Conservation (phyloP, 2,888 invertebrate genomes). For the Andrena bicolor region DNA sequence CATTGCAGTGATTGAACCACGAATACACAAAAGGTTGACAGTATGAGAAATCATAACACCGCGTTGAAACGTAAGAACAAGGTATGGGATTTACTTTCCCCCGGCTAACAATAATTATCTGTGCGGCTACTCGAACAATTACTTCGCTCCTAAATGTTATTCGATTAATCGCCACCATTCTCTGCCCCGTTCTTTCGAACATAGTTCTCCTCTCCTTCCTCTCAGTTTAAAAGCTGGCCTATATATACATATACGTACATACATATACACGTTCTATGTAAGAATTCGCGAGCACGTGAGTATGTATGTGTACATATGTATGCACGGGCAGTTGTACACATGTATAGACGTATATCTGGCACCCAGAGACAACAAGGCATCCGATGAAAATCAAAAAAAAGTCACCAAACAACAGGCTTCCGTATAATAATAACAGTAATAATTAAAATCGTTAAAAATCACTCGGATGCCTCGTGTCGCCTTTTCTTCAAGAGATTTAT, state of each 20-base stretch:
- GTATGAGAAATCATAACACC: conserved; percentile 25
- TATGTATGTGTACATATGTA: too few relatives aligned
- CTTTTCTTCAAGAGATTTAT: neutral
- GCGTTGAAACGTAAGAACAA: conserved; percentile 19
- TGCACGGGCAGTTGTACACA: too few relatives aligned
- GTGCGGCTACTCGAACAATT: conserved; percentile 34
- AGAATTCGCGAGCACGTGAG: neutral
- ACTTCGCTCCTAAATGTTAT: conserved; percentile 20
- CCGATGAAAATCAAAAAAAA: neutral
- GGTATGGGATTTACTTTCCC: conserved; percentile 25
- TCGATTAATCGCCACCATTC: conserved; percentile 31
- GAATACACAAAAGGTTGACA: conserved; percentile 43
- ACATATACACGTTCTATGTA: conserved; percentile 43
- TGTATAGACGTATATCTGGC: neutral
- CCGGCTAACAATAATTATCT: conserved; percentile 20
- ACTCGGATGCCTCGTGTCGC: conserved; percentile 33
- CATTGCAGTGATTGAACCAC: conserved; percentile 57
- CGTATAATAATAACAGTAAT: too few relatives aligned
- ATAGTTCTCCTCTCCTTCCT: conserved; percentile 83
- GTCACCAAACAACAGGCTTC: neutral
- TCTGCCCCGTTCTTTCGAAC: conserved; percentile 46
- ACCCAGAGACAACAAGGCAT: conserved; percentile 24
- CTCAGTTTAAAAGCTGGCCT: conserved; percentile 83
- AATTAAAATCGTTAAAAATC: neutral
- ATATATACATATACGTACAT: conserved; percentile 66